Conservation (phyloP, 2,797 vertebrate species). For the Lophotriccus pileatus region DNA sequence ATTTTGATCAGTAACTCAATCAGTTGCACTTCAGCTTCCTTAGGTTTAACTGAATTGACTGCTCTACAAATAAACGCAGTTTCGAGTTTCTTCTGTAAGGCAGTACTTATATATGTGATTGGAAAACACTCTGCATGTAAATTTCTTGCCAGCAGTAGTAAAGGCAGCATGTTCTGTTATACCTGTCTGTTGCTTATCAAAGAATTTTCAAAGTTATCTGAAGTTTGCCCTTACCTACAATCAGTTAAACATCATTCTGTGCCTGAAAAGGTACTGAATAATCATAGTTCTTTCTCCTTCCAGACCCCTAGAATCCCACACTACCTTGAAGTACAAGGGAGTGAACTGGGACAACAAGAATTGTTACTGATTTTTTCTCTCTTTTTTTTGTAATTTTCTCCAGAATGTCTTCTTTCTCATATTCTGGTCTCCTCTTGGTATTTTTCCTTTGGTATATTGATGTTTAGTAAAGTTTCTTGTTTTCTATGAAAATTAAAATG, state of each 20-base stretch:
- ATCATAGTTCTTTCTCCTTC: not conserved
- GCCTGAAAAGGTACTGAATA: not conserved
- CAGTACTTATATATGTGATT: fast-evolving
- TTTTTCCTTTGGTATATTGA: not conserved
- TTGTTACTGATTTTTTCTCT: not conserved
- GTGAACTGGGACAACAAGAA: not conserved
- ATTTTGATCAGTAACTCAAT: not conserved
- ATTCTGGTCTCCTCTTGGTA: not conserved
- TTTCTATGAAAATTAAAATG: not conserved
- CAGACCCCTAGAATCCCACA: not conserved
- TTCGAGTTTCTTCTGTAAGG: not conserved
- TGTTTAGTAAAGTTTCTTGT: not conserved
- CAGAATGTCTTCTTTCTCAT: not conserved
- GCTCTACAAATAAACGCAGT: not conserved
- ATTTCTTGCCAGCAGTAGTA: not conserved
- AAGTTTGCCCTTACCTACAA: not conserved
- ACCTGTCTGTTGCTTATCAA: not conserved
- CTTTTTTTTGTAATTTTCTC: not conserved
- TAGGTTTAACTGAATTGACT: not conserved
- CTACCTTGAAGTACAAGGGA: not conserved
- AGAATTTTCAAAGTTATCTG: not conserved
- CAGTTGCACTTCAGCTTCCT: not conserved
- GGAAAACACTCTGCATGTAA: not conserved
- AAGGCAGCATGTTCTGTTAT: not conserved
- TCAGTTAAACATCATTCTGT: not conserved